Conservation (phyloP, 2,888 invertebrate species). For the Blera fallax region DNA sequence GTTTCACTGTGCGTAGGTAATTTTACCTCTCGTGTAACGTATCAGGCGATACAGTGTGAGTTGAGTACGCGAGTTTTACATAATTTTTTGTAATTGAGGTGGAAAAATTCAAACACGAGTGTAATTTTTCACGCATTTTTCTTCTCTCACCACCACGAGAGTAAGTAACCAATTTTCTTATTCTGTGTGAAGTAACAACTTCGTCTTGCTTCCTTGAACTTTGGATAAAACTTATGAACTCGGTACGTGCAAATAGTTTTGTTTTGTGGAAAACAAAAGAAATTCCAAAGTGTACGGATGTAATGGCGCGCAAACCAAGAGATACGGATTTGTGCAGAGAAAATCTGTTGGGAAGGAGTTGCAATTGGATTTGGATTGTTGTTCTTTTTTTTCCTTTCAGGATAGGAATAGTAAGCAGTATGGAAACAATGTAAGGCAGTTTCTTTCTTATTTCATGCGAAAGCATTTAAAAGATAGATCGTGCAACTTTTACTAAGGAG, state of each 20-base stretch:
- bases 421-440: too few species aligned
- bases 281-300: constrained; percentile 53
- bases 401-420: not conserved
- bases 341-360: not conserved
- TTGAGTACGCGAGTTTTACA: constrained; percentile 6
- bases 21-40: not conserved
- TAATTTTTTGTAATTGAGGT: constrained; percentile 53
- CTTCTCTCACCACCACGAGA: not conserved
- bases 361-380: not conserved
- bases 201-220: constrained; percentile 61
- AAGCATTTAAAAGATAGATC: too few species aligned
- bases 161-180: constrained; percentile 50
- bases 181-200: not conserved
- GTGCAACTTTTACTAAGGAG: too few species aligned
- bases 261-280: constrained; percentile 32
- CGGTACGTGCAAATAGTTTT: constrained; percentile 62
- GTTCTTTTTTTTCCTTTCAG: not conserved
- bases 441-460: too few species aligned
- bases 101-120: constrained; percentile 56
- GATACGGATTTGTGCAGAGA: constrained; percentile 6
- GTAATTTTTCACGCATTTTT: constrained; percentile 69
- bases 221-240: constrained; percentile 51
- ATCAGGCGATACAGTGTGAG: not conserved
- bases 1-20: constrained; percentile 60
- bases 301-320: not conserved